Base-by-base conservation (phyloP, 2,797 vertebrate species). In the Sparus aurata region DNA sequence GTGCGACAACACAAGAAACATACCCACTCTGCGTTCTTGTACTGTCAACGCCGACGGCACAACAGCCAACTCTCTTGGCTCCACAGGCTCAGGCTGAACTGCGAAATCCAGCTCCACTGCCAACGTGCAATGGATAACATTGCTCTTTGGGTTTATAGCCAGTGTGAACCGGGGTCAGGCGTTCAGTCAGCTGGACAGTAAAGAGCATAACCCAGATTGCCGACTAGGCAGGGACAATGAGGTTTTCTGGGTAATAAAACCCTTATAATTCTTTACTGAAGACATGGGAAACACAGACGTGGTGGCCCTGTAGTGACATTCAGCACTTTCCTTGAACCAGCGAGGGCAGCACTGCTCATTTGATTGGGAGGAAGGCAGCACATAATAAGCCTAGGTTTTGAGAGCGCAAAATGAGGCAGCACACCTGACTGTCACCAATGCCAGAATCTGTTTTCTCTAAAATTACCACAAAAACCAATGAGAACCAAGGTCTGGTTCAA, bases 161-260 rank as follows among this genome's bases (percentile, higher is more conserved):
- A 71, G 5, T 61, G n/a, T 69, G 60, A 82, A 61, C 43, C 1
- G 16, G 59, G 69, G 67, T 89, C 77, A 79, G 43, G 54, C 67
- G 47, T 67, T 67, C 41, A 34, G 59, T 72, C 66, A 65, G 73
- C 50, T 79, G 25, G 27, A 75, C 43, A 66, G 58, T 60, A 50
- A 63, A 74, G 20, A 67, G 69, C 58, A 72, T 15, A 18, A 43
- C 10, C 11, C 23, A 60, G 54, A 30, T 38, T 62, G 7, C 52
- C 23, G 38, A 78, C 17, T 17, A 64, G 45, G 13, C 12, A 0
- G 5, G 9, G 22, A 61, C 65, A 74, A 75, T 64, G 15, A 64
- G 22, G 16, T 60, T 80, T 70, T 80, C 25, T 57, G 49, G 10
- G 18, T 66, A 27, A 69, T 45, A 59, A 55, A 75, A 72, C 30